Evolutionary conservation across 1,140 invertebrate species (phyloP).

Genomic region (Drosophila ficusphila): DNA sequence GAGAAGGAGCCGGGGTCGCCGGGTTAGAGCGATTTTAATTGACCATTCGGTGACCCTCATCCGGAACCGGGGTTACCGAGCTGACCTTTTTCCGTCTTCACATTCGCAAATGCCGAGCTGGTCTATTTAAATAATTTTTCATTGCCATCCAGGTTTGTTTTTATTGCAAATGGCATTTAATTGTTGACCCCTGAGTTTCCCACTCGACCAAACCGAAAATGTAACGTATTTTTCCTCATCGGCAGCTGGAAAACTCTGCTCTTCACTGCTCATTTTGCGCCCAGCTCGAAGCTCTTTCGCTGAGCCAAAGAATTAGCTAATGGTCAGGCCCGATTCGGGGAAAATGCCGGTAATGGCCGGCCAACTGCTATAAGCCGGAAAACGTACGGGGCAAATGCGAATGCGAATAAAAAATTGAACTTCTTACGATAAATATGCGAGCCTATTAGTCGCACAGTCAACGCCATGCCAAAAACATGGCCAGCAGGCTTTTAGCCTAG

Average conservation of each 20-base stretch:
- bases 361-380: constrained; percentile 64
- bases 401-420: constrained; percentile 77
- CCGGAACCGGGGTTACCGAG: constrained; percentile 25
- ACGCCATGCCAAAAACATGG: constrained; percentile 14
- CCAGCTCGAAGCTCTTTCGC: constrained; percentile 1
- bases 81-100: constrained; percentile 76
- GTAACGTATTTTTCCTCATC: constrained; percentile 54
- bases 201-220: constrained; percentile 30
- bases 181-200: constrained; percentile 65
- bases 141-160: constrained; percentile 55
- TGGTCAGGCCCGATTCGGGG: constrained; percentile 14
- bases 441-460: constrained; percentile 68
- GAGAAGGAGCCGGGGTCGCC: constrained; percentile 2
- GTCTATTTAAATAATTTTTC: constrained; percentile 77
- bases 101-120: constrained; percentile 32
- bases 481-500: constrained; percentile 38
- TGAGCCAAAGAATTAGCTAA: constrained; percentile 61
- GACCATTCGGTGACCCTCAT: constrained; percentile 68
- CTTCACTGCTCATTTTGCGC: constrained; percentile 15
- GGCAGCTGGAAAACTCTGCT: constrained; percentile 35
- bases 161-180: constrained; percentile 78
- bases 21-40: constrained; percentile 53
- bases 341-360: constrained; percentile 69
- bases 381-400: constrained; percentile 36
- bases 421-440: constrained; percentile 73